Evolutionary conservation across 2,797 vertebrate genomes (phyloP), one percentile per base, ranked within the genome.

Genomic region (Phrynocephalus vlangalii): DNA sequence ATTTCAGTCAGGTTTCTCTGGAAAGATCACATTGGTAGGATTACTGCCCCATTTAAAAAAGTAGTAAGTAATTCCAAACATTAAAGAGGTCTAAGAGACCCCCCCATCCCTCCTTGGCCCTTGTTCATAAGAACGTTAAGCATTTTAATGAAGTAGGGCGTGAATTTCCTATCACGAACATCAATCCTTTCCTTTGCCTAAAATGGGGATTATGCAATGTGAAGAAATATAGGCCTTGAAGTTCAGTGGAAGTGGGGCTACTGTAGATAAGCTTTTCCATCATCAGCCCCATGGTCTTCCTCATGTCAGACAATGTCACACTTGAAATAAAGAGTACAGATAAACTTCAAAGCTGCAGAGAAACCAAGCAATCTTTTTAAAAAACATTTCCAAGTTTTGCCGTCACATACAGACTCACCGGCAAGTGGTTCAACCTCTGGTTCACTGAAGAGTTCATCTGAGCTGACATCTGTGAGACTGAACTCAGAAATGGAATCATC

Each of bases 391-490:
- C 60, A 18, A 81, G 15, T 52, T 24, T 26, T 16, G 13, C 20
- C 6, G 10, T 86, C 28, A 75, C 11, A 60, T 20, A 28, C 22
- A 82, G 56, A 3, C 86, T 90, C 84, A 92, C 92, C 94, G 90
- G 84, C 82, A 87, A 60, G 66, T 50, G 87, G 52, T 76, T 83
- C 18, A 0, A 50, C 60, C 80, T 90, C 89, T 80, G 94, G 79
- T 13, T 96, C 90, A 93, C 95, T 97, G 11, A 97, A 97, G 66
- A 97, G 94, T 75, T 98, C 96, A 7, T 97, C 89, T 3, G 97
- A 94, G 87, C 89, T 98, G 93, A 98, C 95, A 88, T 96, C 96
- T 24, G 94, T 96, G 83, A 98, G 96, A 86, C 97, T 98, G 60
- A 97, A 96, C 78, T 97, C 97, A 24, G 94, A 93, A 33, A 96